Conservation (phyloP, 2,113 vertebrate genomes). For the Gulo gulo region DNA sequence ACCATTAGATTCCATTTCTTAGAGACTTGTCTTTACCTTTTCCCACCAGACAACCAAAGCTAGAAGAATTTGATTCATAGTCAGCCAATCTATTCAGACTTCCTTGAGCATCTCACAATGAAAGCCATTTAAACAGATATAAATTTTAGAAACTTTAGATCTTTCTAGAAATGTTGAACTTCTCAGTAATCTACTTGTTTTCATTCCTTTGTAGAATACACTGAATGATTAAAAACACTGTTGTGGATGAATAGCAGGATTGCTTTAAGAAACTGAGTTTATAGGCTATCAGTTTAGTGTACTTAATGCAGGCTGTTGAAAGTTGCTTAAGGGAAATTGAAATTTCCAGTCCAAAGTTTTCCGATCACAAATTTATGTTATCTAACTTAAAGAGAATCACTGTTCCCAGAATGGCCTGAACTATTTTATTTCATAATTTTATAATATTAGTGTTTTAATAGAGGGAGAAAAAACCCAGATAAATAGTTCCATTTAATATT, state of each 20-base stretch:
- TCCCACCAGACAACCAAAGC: background rate
- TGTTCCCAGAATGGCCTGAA: background rate
- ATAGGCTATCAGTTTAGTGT: background rate
- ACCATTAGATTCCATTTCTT: background rate
- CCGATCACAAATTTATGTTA: conserved; percentile 24
- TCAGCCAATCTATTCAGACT: background rate
- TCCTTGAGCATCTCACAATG: background rate
- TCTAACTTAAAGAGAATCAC: background rate
- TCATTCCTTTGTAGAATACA: background rate
- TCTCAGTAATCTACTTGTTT: background rate
- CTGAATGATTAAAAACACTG: background rate
- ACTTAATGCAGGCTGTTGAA: conserved; percentile 24
- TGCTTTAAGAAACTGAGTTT: background rate
- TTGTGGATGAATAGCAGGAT: background rate
- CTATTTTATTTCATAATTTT: conserved; percentile 7
- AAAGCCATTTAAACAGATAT: background rate
- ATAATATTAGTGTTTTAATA: background rate
- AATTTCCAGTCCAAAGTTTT: conserved; percentile 53
- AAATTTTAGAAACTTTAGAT: conserved; percentile 39
- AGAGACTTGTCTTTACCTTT: background rate
- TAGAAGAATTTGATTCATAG: background rate
- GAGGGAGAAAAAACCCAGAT: background rate
- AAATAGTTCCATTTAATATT: background rate
- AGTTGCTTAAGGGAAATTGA: background rate
- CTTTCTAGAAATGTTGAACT: conserved; percentile 34